Conservation (phyloP, 2,797 vertebrate species). For the Carcharodon carcharias region DNA sequence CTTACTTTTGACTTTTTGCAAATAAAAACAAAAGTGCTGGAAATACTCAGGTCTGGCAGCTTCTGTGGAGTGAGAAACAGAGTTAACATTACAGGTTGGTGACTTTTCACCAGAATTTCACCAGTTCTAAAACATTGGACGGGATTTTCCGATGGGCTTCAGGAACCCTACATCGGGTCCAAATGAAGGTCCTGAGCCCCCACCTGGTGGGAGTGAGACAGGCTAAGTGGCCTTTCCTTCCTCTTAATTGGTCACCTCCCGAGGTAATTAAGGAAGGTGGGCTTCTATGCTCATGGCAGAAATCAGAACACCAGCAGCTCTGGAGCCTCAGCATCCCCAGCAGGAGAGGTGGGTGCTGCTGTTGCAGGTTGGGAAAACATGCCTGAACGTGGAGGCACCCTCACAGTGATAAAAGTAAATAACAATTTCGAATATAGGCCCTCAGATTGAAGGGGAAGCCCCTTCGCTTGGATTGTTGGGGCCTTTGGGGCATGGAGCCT, state of each 20-base stretch:
- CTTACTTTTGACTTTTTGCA: background rate
- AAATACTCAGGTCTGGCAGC: no score
- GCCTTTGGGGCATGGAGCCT: background rate
- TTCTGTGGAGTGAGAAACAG: no score
- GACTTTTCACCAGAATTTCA: no score
- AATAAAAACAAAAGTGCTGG: no score
- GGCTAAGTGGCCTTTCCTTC: background rate
- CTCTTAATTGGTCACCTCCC: background rate
- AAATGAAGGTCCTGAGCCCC: background rate
- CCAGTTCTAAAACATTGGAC: background rate
- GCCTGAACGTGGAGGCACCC: background rate
- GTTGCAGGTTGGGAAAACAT: no score
- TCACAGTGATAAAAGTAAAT: background rate
- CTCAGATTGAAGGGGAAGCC: background rate
- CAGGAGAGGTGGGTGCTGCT: no score
- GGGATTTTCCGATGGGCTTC: background rate
- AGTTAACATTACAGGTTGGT: no score
- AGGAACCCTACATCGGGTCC: no score
- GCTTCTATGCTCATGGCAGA: no score
- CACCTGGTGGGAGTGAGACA: background rate
- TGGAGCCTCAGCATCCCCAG: no score
- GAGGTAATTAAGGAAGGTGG: background rate
- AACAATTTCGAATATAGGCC: background rate
- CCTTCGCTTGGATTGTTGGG: background rate
- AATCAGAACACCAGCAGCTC: background rate